Evolutionary conservation across 1,140 invertebrate genomes (phyloP).

Genomic region (Heliconius hewitsoni): DNA sequence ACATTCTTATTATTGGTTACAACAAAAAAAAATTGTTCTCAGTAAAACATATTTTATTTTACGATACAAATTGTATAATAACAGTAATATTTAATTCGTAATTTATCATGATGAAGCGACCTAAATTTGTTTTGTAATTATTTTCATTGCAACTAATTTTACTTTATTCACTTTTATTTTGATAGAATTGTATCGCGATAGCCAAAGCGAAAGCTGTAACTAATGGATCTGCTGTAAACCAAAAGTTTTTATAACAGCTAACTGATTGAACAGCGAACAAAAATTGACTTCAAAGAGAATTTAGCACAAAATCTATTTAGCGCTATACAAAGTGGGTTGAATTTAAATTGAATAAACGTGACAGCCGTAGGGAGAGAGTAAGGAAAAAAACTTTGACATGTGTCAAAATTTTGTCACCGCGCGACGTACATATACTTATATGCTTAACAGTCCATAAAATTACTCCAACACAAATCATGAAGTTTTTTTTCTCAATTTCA

Average conservation of each 20-base stretch:
- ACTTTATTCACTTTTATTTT: not conserved
- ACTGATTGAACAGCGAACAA: not conserved
- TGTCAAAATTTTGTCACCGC: no score
- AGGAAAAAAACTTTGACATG: no score
- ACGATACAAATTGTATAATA: no score
- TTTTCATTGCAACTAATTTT: not conserved
- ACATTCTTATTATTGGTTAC: no score
- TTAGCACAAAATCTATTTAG: conserved; percentile 4
- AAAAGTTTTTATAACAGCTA: not conserved
- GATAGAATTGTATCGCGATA: not conserved
- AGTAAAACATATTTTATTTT: no score
- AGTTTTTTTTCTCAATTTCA: no score
- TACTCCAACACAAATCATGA: no score
- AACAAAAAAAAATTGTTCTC: not conserved
- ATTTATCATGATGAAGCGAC: no score
- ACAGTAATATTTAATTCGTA: no score
- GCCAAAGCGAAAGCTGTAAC: not conserved
- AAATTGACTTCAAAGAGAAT: not conserved
- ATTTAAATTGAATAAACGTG: not conserved
- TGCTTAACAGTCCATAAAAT: no score
- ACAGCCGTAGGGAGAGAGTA: not conserved
- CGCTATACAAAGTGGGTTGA: not conserved
- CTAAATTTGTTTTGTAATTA: not conserved
- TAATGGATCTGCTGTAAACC: not conserved
- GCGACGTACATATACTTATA: no score